These are phyloP conservation scores for Sphenopsis melanotis DNA, from an alignment of 2,797 vertebrate species.

Conservation along the genomic window DNA sequence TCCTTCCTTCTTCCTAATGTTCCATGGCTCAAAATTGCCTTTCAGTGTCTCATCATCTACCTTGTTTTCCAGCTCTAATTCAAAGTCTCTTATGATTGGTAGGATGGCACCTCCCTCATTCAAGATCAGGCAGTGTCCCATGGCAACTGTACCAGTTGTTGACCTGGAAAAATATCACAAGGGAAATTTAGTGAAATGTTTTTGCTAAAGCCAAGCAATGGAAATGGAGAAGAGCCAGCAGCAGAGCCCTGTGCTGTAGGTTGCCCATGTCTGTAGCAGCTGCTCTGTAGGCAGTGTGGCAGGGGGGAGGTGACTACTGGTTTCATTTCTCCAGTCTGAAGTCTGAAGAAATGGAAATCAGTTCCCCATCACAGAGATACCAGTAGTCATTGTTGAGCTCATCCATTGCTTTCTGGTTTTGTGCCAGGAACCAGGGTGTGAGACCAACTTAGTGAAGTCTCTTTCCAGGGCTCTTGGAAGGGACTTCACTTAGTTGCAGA, in stretches of 20 bases:
- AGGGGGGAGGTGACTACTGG: background rate
- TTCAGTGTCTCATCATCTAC: background rate
- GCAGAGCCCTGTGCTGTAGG: background rate
- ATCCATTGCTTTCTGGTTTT: background rate
- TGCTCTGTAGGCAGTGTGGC: background rate
- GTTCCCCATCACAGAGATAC: background rate
- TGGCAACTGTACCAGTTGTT: background rate
- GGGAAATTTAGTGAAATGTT: background rate
- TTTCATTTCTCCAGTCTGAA: background rate
- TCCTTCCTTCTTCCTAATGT: background rate
- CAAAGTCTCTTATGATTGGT: background rate
- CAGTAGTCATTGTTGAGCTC: background rate
- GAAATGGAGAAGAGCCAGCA: background rate
- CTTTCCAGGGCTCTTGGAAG: background rate
- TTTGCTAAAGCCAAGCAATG: background rate
- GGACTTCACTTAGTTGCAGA: background rate
- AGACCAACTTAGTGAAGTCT: background rate
- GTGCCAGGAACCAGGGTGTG: background rate
- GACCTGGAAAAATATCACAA: background rate
- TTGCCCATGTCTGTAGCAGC: background rate
- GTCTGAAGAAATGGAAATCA: background rate
- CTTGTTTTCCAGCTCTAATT: background rate
- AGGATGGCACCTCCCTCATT: background rate
- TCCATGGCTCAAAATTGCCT: background rate
- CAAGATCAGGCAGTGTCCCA: background rate